Evolutionary conservation across 2,113 vertebrate genomes (phyloP).

Genomic region (Fregetta grallaria): DNA sequence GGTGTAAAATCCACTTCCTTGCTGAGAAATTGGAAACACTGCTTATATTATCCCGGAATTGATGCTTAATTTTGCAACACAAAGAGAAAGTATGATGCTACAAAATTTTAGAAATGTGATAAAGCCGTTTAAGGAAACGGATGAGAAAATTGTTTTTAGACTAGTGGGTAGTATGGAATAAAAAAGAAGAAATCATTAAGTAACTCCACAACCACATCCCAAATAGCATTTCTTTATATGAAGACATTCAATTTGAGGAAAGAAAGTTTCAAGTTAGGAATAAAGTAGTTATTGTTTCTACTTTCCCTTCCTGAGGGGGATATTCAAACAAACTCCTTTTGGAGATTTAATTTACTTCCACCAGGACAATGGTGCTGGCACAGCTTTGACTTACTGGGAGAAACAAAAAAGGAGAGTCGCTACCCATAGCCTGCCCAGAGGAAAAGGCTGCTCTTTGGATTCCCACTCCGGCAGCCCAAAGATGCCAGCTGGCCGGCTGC

Average conservation of each 20-base stretch:
- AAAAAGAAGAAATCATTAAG: neutral
- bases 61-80: neutral
- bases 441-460: constrained; percentile 6
- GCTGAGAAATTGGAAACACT: neutral
- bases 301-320: neutral
- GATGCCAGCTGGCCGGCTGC: constrained; percentile 1
- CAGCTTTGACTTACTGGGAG: neutral
- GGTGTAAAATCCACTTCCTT: neutral
- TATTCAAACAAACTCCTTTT: constrained; percentile 36
- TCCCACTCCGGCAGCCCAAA: neutral
- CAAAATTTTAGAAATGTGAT: neutral
- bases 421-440: constrained; percentile 3
- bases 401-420: neutral
- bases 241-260: constrained; percentile 11
- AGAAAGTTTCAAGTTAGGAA: constrained; percentile 43
- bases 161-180: neutral
- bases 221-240: neutral
- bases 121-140: neutral
- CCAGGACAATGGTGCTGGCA: constrained; percentile 52
- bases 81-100: neutral
- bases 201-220: neutral
- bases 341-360: constrained; percentile 55
- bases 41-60: neutral
- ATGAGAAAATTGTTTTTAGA: neutral
- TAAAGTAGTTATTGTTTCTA: constrained; percentile 37